Percentiles rank a stretch among this genome's conserved stretches.
These are phyloP conservation scores for Lycaon pictus DNA, from an alignment of 2,113 vertebrate genomes.

Conservation along the genomic window DNA sequence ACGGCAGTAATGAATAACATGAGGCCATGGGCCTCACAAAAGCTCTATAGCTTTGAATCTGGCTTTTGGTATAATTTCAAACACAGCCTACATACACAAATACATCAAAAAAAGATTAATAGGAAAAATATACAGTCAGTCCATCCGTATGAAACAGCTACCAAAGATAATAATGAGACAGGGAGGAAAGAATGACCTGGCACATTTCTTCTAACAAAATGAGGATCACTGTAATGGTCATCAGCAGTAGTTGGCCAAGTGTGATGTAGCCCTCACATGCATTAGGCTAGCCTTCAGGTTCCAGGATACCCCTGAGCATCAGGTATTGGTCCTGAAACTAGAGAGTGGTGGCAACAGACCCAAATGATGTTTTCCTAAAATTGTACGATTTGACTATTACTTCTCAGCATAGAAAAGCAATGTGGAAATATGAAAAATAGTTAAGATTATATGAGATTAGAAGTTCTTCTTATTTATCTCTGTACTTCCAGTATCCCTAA, in stretches of 20 bases:
- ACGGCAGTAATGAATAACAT: neutral
- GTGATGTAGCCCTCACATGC: neutral
- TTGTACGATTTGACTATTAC: neutral
- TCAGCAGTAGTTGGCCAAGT: neutral
- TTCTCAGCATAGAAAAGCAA: neutral
- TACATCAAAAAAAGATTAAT: neutral
- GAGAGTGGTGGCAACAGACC: neutral
- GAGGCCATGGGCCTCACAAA: neutral
- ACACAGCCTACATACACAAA: neutral
- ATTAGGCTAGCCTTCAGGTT: neutral
- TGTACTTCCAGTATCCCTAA: neutral
- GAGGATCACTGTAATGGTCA: neutral
- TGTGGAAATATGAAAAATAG: neutral
- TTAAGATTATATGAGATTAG: neutral
- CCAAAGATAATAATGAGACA: neutral
- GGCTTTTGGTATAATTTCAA: neutral
- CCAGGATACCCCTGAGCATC: neutral
- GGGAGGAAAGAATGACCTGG: neutral
- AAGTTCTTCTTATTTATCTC: neutral
- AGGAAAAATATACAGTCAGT: neutral
- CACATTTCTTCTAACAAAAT: neutral
- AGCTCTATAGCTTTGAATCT: neutral
- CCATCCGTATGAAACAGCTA: neutral
- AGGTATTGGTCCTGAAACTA: neutral
- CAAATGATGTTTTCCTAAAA: neutral